Conservation (phyloP, 2,888 invertebrate genomes). For the Physocephala rufipes region DNA sequence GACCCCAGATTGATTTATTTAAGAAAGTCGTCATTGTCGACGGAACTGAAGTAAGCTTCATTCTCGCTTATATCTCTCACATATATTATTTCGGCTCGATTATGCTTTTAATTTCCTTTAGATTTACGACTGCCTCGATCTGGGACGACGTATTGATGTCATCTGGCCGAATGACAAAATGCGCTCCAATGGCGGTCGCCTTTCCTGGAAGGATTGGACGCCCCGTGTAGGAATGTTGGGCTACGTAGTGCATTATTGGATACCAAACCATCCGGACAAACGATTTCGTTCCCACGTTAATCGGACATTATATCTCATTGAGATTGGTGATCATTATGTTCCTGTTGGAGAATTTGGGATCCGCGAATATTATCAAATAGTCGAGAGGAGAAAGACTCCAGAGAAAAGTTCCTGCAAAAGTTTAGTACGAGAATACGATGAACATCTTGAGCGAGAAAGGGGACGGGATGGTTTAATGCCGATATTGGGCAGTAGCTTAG, state of each 20-base stretch:
- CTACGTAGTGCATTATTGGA: conserved; percentile 92
- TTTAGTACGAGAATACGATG: conserved; percentile 54
- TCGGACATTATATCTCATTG: conserved; percentile 89
- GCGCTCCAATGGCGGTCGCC: conserved; percentile 85
- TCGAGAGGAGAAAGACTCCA: conserved; percentile 47
- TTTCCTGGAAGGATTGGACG: conserved; percentile 90
- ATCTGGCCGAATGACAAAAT: conserved; percentile 93
- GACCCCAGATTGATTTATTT: conserved; percentile 59
- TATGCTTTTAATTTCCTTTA: conserved; percentile 50
- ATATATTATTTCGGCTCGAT: not conserved
- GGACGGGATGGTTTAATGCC: conserved; percentile 52
- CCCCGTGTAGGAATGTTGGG: conserved; percentile 94
- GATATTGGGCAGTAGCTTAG: conserved; percentile 49
- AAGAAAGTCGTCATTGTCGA: conserved; percentile 66
- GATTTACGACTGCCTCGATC: conserved; percentile 91
- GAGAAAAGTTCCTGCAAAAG: conserved; percentile 52
- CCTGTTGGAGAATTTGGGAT: conserved; percentile 93
- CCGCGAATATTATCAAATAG: conserved; percentile 67
- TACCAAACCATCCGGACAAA: conserved; percentile 89
- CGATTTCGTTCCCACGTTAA: conserved; percentile 90
- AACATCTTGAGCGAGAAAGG: conserved; percentile 49
- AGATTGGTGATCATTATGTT: conserved; percentile 91
- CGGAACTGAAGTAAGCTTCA: conserved; percentile 60
- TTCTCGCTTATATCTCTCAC: not conserved
- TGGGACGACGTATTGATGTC: conserved; percentile 91